Evolutionary conservation across 2,797 vertebrate species (phyloP), one percentile per base, ranked within the genome.

Genomic region (Ctenosaura bakeri): DNA sequence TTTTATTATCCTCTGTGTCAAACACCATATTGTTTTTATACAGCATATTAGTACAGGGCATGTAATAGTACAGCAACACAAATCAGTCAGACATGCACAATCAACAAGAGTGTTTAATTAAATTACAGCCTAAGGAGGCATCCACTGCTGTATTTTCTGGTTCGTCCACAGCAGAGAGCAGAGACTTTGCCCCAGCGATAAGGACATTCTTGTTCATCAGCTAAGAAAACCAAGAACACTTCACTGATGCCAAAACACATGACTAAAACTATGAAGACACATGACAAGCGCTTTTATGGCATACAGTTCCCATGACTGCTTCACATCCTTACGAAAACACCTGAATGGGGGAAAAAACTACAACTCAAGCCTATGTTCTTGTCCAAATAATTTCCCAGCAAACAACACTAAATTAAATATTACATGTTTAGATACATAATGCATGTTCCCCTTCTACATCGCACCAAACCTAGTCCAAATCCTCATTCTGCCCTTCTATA

Each of bases 201-300:
- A 86, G 26, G 59, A 52, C 26, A 32, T 13, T 20, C 26, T 85
- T 54, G 86, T 91, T 91, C 46, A 89, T 56, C 14, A 54, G 54
- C 69, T 5, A 42, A 84, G 76, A 64, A 66, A 74, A 84, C 22
- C 4, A 50, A 26, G 62, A 81, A 74, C 32, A 59, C 42, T 38
- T 12, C 77, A 26, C 26, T 26, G 6, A 12, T 26, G 8, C 42
- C 24, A 56, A 62, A 85, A 54, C 83, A 76, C 78, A 91, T 85
- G 90, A 91, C 82, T 79, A 13, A 26, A 74, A 80, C 13, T 35
- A 73, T 79, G 54, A 74, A 85, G 77, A 24, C 90, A 88, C 76
- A 91, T 89, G 90, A 91, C 79, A 18, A 66, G 46, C 20, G 42
- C 54, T 50, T 91, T 56, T 24, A 77, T 29, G 50, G 24, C 26